Conservation (phyloP, 2,888 invertebrate genomes). For the Acanthosoma haemorrhoidale region DNA sequence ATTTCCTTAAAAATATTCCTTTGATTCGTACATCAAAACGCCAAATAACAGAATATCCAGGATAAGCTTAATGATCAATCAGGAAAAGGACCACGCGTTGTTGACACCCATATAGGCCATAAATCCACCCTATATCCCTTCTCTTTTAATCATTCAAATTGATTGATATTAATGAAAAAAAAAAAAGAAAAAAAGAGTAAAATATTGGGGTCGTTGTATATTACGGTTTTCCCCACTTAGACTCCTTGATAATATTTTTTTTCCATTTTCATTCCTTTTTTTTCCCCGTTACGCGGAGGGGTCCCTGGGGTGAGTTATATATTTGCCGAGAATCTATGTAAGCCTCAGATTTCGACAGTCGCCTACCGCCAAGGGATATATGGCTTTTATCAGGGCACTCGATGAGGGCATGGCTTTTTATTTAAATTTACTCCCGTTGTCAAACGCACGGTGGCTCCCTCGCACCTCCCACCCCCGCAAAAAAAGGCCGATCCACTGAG, state of each 20-base stretch:
- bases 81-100: too few species aligned
- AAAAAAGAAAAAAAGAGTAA: too few species aligned
- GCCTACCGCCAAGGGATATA: background rate
- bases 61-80: too few species aligned
- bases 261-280: background rate
- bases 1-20: too few species aligned
- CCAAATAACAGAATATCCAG: too few species aligned
- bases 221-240: background rate
- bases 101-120: background rate
- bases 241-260: background rate
- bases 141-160: background rate
- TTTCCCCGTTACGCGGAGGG: background rate
- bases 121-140: background rate
- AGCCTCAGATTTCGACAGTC: constrained; percentile 21
- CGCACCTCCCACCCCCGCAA: background rate
- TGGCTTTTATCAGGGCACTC: constrained; percentile 17
- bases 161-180: constrained; percentile 9
- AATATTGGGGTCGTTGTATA: background rate
- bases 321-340: background rate
- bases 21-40: too few species aligned
- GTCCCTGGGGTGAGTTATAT: background rate
- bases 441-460: background rate
- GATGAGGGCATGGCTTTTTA: constrained; percentile 21
- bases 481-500: background rate
- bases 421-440: constrained; percentile 26